Base-by-base conservation (phyloP, 2,888 invertebrate genomes). In the Heteromurus nitidus region DNA sequence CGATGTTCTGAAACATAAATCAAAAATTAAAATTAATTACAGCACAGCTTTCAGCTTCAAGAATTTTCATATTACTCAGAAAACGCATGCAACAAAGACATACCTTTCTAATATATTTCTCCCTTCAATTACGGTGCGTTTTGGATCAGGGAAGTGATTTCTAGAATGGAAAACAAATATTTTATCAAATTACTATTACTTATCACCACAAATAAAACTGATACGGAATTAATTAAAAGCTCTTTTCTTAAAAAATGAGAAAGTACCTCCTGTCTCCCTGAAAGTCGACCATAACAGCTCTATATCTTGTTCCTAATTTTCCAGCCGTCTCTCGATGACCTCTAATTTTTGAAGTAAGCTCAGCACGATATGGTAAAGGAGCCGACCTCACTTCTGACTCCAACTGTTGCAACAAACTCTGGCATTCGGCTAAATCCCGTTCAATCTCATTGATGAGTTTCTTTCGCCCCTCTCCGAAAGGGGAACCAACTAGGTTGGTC, bases 111-210 rank as follows among this genome's bases (percentile, higher is more conserved):
- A 88, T 16, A 91, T 90, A 68, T 90, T 90, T 79, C 91, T 89
- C 3, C 92, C 92, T 83, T 92, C 92, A 2, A 91, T 83, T 9
- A 92, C 90, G 5, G 92, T 90, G 85, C 91, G 91, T 30, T 93
- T 90, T 83, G 93, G 92, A 44, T 90, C 90, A n/a, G 90, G 85
- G 16, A 64, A 75, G 58, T 81, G 67, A 36, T 83, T 83, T 36
- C 83, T 83, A n/a, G 0, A 55, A 69, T 16, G 31, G 31, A 5
- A 64, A 72, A 72, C 7, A 64, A n/a, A n/a, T n/a, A n/a, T n/a
- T n/a, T n/a, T n/a, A n/a, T n/a, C n/a, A n/a, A n/a, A n/a, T n/a
- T n/a, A n/a, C n/a, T n/a, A n/a, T n/a, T n/a, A n/a, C n/a, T n/a
- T n/a, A n/a, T n/a, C n/a, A n/a, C n/a, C n/a, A n/a, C n/a, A n/a